Percentiles rank a stretch among this genome's conserved stretches.
Evolutionary conservation across 1,140 invertebrate species (phyloP).

Genomic region (Pseudomyrmex concolor): DNA sequence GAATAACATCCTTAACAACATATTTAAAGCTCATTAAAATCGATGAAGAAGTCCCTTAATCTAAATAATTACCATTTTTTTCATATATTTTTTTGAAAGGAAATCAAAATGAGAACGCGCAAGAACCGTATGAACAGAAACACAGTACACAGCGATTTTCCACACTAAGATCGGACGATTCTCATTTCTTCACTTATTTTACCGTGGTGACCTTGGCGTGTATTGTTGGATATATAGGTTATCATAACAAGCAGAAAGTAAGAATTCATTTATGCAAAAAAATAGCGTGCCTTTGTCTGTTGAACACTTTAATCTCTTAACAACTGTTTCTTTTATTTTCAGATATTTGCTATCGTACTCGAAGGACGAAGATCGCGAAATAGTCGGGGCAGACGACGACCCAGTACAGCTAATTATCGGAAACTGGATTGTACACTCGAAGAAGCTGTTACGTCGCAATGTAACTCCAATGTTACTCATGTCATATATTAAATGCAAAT

Average conservation of each 20-base stretch:
- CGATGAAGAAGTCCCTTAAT: too few relatives aligned
- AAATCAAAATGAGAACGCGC: conserved; percentile 40
- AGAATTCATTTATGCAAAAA: conserved; percentile 27
- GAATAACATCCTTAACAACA: too few relatives aligned
- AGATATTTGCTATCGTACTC: conserved; percentile 87
- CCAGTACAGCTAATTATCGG: conserved; percentile 87
- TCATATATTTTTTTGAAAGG: conserved; percentile 26
- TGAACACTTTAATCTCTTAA: background rate
- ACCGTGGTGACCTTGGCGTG: conserved; percentile 86
- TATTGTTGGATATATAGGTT: conserved; percentile 87
- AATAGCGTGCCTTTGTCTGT: background rate
- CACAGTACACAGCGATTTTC: conserved; percentile 26
- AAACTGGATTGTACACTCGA: conserved; percentile 88
- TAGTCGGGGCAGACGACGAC: conserved; percentile 83
- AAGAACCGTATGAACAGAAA: conserved; percentile 27
- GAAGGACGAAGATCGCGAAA: conserved; percentile 86
- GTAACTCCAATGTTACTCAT: conserved; percentile 83
- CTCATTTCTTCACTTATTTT: conserved; percentile 89
- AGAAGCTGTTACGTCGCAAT: conserved; percentile 87
- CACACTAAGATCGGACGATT: conserved; percentile 78
- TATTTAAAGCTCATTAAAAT: too few relatives aligned
- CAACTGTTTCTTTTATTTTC: conserved; percentile 61
- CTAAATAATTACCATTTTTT: too few relatives aligned
- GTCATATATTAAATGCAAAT: conserved; percentile 83
- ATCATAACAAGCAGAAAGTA: conserved; percentile 90